Percentiles rank a stretch among this genome's conserved stretches.
Conservation (phyloP, 2,113 vertebrate genomes). For the Fulmarus glacialis region DNA sequence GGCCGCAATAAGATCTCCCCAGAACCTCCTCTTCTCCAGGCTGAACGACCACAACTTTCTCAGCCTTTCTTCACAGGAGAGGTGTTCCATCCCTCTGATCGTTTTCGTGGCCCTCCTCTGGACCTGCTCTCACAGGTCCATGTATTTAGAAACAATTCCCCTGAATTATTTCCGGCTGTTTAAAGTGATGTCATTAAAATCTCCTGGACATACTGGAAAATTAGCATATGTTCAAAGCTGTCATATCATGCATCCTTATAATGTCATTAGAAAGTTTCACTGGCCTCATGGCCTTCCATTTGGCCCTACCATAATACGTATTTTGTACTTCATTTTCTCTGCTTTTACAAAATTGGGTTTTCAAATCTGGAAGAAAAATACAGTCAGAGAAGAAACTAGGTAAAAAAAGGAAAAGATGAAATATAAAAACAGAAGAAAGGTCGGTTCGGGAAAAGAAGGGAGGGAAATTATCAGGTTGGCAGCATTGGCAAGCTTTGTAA, state of each 20-base stretch:
- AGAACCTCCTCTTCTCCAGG: neutral
- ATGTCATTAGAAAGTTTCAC: neutral
- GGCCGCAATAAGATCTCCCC: neutral
- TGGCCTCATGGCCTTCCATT: neutral
- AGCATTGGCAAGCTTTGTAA: neutral
- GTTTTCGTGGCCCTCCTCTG: neutral
- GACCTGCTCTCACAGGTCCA: neutral
- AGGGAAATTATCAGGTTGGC: neutral
- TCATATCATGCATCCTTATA: neutral
- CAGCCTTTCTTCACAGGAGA: neutral
- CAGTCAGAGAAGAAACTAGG: neutral
- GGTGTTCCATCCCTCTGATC: neutral
- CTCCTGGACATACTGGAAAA: neutral
- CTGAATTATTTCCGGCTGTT: neutral
- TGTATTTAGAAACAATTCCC: neutral
- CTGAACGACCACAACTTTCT: neutral
- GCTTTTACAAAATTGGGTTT: neutral
- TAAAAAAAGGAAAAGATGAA: neutral
- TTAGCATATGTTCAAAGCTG: neutral
- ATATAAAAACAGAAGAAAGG: neutral
- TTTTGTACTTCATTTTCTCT: neutral
- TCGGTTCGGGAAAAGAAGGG: neutral
- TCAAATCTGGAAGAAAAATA: neutral
- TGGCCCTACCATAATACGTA: neutral
- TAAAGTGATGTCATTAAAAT: neutral